Evolutionary conservation across 2,888 invertebrate species (phyloP), one percentile per base, ranked within the genome.

Genomic region (Melieria omissa): DNA sequence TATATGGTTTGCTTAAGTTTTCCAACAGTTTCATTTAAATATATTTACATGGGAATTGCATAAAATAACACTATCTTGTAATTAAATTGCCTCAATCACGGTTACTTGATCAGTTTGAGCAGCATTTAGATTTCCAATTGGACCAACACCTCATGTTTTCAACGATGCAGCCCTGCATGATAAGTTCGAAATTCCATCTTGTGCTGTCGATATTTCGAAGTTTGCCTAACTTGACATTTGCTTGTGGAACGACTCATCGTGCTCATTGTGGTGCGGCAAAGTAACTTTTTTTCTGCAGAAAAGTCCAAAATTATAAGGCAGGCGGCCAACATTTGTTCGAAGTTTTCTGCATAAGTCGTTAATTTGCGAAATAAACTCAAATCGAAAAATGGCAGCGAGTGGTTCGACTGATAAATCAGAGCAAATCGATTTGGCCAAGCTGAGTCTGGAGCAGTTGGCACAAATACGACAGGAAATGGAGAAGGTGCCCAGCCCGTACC

Each of bases 401-500:
- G 76, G 73, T 75, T 66, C 74, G 64, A 64, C 78, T n/a, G 91
- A 92, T 78, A 90, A 90, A 74, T 90, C 91, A 46, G 90, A 94
- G 81, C 92, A 93, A 88, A 91, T 95, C 76, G 95, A 96, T 88
- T 88, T 96, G 79, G 92, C 92, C 4, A 93, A 93, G 81, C 88
- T 97, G 77, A 93, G 90, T 86, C 87, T 95, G 67, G 93, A 92
- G 79, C 95, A 96, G 87, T 90, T 97, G 83, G 91, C 93, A 77
- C 92, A 94, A 82, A 88, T 97, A 70, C 95, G 95, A 86, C 93
- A 94, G 82, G 95, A 96, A 88, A 88, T 97, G 78, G 96, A 97
- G 87, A 93, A 94, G 89, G 94, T 94, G 85, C 83, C 80, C 77
- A 49, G 12, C 29, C 58, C 41, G 8, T 0, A 62, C 8, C 55